phyloP scores from a whole-genome alignment of 2,888 invertebrate species.

The Cyrtodaria siliqua region DNA sequence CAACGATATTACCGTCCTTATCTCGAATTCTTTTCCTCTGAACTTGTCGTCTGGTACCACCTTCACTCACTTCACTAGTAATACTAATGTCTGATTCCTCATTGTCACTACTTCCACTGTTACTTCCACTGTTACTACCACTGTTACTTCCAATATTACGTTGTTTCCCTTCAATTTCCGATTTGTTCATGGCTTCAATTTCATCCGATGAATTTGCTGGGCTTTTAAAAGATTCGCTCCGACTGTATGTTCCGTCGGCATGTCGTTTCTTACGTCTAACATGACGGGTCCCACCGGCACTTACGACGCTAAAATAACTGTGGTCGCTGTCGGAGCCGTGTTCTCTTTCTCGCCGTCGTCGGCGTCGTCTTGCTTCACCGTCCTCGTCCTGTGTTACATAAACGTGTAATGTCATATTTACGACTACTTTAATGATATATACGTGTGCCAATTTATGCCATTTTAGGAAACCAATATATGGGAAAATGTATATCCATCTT shows the following conservation, averaged over 20 bases:
- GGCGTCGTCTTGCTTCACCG: slow-evolving; percentile 75
- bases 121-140: background rate
- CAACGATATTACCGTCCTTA: slow-evolving; percentile 75
- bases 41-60: slow-evolving; percentile 78
- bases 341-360: slow-evolving; percentile 76
- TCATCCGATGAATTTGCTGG: slow-evolving; percentile 21
- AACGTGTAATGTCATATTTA: no score
- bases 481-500: no score
- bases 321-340: slow-evolving; percentile 80
- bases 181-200: slow-evolving; percentile 51
- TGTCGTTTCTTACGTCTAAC: slow-evolving; percentile 66
- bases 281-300: slow-evolving; percentile 72
- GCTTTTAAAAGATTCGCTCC: slow-evolving; percentile 67
- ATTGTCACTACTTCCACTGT: background rate
- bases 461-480: no score
- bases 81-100: slow-evolving; percentile 67
- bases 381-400: slow-evolving; percentile 71
- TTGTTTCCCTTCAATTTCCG: slow-evolving; percentile 21
- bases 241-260: slow-evolving; percentile 73
- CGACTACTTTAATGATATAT: no score
- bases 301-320: slow-evolving; percentile 77
- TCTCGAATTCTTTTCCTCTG: slow-evolving; percentile 75
- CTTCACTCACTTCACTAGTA: slow-evolving; percentile 79
- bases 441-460: no score
- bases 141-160: slow-evolving; percentile 20